Percentiles rank a stretch among this genome's conserved stretches.
phyloP scores from a whole-genome alignment of 2,113 vertebrate genomes.

The Mesoclemmys tuberculata region DNA sequence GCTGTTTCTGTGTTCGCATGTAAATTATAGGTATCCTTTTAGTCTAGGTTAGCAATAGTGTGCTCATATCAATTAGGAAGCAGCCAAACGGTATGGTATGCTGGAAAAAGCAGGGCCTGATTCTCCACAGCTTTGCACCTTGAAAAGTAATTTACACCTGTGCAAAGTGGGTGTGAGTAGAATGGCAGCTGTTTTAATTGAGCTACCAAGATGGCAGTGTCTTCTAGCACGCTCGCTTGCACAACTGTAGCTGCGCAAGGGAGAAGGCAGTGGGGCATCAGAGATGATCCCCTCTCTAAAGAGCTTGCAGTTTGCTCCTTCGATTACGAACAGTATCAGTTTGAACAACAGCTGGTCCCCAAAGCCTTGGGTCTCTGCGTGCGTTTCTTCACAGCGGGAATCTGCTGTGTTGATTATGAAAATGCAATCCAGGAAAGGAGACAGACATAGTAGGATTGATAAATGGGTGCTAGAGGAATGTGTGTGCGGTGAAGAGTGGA shows the following conservation, averaged over 20 bases:
- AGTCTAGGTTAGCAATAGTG: accelerated
- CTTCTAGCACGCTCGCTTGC: accelerated
- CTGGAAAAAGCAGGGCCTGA: neutral
- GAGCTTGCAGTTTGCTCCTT: neutral
- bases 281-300: neutral
- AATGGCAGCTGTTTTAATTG: neutral
- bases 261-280: neutral
- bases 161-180: neutral
- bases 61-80: neutral
- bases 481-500: neutral
- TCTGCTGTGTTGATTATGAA: neutral
- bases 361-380: neutral
- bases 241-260: neutral
- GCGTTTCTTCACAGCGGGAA: neutral
- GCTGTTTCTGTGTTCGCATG: accelerated
- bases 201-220: accelerated
- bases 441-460: neutral
- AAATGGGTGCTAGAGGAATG: neutral
- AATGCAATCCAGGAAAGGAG: neutral
- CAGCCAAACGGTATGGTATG: neutral
- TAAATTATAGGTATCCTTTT: accelerated
- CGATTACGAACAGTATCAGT: neutral
- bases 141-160: accelerated
- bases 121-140: neutral
- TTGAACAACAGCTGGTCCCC: neutral